A percentile compares a stretch with the other conserved stretches of the same genome.
phyloP scores from a whole-genome alignment of 2,113 vertebrate species.

The Onychostruthus taczanowskii region DNA sequence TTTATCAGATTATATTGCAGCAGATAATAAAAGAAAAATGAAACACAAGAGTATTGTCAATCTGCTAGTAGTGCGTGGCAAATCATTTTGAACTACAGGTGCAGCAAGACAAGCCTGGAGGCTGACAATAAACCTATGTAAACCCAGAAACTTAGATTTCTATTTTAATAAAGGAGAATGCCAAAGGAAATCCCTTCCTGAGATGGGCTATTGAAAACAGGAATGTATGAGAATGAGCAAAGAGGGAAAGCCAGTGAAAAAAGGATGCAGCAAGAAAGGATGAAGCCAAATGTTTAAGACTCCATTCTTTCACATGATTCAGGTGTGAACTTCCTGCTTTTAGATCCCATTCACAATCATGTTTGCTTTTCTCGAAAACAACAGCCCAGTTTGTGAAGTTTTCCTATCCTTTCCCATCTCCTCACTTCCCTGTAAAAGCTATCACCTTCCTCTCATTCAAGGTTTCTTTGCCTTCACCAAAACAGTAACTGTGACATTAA shows the following conservation, averaged over 20 bases:
- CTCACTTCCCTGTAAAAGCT: neutral
- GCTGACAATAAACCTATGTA: neutral
- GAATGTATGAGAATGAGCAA: neutral
- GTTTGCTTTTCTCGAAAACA: neutral
- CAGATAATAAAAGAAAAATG: neutral
- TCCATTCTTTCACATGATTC: neutral
- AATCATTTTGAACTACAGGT: neutral
- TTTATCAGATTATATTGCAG: neutral
- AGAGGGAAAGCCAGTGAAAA: neutral
- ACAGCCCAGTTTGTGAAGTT: neutral
- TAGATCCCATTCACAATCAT: neutral
- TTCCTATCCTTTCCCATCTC: neutral
- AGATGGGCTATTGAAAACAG: neutral
- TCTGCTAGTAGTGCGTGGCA: neutral
- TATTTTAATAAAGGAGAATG: neutral
- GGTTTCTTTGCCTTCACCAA: neutral
- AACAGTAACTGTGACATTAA: neutral
- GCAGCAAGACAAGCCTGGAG: neutral
- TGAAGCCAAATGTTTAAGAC: neutral
- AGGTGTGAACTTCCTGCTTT: neutral
- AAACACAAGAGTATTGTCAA: neutral
- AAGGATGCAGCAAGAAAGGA: neutral
- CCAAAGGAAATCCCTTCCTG: neutral
- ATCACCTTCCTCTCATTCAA: neutral
- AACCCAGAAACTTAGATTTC: neutral